A percentile compares a stretch with the other conserved stretches of the same genome.
Evolutionary conservation across 2,888 invertebrate species (phyloP).

Genomic region (Colletes collaris): DNA sequence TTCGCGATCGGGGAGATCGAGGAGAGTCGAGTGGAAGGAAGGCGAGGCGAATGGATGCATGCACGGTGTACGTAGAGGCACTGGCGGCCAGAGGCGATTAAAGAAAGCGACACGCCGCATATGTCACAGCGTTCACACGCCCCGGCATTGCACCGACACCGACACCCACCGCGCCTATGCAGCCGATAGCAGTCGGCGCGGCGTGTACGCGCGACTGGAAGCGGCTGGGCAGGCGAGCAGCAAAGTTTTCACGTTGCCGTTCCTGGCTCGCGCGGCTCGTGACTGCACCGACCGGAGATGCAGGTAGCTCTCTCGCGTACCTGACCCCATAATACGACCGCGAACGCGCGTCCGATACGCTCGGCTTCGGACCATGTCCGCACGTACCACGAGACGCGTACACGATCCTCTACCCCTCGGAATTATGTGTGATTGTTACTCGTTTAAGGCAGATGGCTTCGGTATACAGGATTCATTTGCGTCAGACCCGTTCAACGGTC

Average conservation of each 20-base stretch:
- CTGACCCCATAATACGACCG: slow-evolving; percentile 61
- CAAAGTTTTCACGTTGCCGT: slow-evolving; percentile 47
- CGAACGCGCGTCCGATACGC: slow-evolving; percentile 55
- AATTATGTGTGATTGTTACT: neutral
- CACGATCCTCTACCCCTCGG: neutral
- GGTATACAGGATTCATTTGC: no score
- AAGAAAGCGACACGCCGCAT: slow-evolving; percentile 83
- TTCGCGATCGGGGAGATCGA: slow-evolving; percentile 6
- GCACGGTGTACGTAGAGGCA: slow-evolving; percentile 47
- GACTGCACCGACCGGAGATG: slow-evolving; percentile 54
- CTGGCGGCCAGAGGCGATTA: slow-evolving; percentile 74
- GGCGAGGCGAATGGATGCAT: slow-evolving; percentile 48
- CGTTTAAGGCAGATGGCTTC: neutral
- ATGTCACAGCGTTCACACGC: slow-evolving; percentile 83
- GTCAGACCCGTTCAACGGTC: no score
- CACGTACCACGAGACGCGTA: slow-evolving; percentile 19
- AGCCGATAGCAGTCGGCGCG: slow-evolving; percentile 65
- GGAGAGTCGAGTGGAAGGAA: slow-evolving; percentile 28
- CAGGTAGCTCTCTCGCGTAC: slow-evolving; percentile 61
- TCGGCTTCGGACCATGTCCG: slow-evolving; percentile 25
- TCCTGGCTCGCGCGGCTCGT: slow-evolving; percentile 54
- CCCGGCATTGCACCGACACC: slow-evolving; percentile 72
- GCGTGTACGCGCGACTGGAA: slow-evolving; percentile 23
- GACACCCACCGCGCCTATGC: slow-evolving; percentile 77
- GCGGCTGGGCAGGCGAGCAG: slow-evolving; percentile 11